Base-by-base conservation (phyloP, 2,113 vertebrate genomes). In the Tonatia bakeri region DNA sequence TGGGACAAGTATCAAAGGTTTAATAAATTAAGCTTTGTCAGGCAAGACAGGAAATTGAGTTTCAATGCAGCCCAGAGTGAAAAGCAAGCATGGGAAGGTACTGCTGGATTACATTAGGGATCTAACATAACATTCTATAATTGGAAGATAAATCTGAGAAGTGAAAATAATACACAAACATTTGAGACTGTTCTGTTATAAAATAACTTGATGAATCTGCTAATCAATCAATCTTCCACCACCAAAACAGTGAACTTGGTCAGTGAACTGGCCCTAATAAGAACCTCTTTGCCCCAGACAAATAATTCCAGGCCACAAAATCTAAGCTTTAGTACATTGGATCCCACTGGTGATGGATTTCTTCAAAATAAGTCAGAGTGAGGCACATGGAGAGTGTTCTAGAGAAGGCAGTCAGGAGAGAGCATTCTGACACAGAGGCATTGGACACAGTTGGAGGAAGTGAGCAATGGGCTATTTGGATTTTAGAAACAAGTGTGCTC, bases 11-110 rank as follows among this genome's bases (percentile, higher is more conserved):
- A 88, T 94, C 87, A 96, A 88, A 94, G 24, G 31, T 94, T 93
- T 88, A 79, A 96, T 92, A 97, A 91, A 96, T 89, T 91, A 90
- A 94, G 17, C 26, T 72, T 72, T 91, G 45, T 90, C 81, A 94
- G 20, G 9, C 31, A 79, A 31, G 59, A 94, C 17, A 91, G 31
- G 36, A 26, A 67, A 85, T 64, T 92, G 72, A 95, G 61, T 65
- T 94, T 97, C 67, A 75, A 47, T 95, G 52, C 19, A n/a, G 15
- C 4, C 38, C 10, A 28, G 70, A 85, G 24, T 73, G 2, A 59
- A 84, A 90, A 82, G 50, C 10, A 75, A 75, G 31, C 54, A 31
- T 73, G 2, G 36, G 22, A 72, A 54, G 4, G 4, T 59, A 17
- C 5, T 73, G 47, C 31, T 54, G 1, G 75, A 20, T 28, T 7